These are phyloP conservation scores for Campoletis raptor DNA, from an alignment of 2,888 invertebrate species.

Conservation along the genomic window DNA sequence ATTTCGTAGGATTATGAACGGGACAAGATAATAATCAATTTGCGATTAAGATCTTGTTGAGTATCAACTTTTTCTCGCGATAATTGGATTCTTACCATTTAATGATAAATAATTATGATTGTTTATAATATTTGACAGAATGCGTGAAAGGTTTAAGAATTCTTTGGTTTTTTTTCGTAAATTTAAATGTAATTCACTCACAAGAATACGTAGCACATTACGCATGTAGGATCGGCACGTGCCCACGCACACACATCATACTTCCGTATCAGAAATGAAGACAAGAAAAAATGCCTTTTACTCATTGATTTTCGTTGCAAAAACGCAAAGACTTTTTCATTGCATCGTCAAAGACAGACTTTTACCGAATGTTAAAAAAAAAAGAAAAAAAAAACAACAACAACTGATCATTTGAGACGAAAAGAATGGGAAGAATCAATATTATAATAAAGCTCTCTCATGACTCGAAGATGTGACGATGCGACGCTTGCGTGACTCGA, in stretches of 20 bases:
- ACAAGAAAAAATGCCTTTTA: neutral
- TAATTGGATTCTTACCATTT: conserved; percentile 34
- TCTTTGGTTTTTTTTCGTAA: conserved; percentile 75
- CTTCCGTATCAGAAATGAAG: conserved; percentile 37
- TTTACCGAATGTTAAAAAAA: neutral
- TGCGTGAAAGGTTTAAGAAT: conserved; percentile 76
- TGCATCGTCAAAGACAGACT: neutral
- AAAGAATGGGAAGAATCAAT: conserved; percentile 18
- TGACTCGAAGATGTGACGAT: conserved; percentile 37
- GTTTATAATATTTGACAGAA: conserved; percentile 79
- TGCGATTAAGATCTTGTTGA: neutral
- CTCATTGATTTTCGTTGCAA: neutral
- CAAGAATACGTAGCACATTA: conserved; percentile 48
- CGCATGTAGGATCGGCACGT: conserved; percentile 42
- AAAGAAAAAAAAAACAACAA: neutral
- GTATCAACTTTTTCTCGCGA: neutral
- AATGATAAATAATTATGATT: conserved; percentile 79
- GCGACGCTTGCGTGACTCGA: conserved; percentile 52
- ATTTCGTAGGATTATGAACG: neutral
- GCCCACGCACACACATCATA: conserved; percentile 57
- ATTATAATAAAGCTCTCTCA: conserved; percentile 21
- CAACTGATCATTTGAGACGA: neutral
- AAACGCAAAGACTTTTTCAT: neutral
- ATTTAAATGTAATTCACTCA: conserved; percentile 75
- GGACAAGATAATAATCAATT: neutral